These are phyloP conservation scores for Sinopyrophorus schimmeli DNA, from an alignment of 2,888 invertebrate genomes.

Conservation along the genomic window DNA sequence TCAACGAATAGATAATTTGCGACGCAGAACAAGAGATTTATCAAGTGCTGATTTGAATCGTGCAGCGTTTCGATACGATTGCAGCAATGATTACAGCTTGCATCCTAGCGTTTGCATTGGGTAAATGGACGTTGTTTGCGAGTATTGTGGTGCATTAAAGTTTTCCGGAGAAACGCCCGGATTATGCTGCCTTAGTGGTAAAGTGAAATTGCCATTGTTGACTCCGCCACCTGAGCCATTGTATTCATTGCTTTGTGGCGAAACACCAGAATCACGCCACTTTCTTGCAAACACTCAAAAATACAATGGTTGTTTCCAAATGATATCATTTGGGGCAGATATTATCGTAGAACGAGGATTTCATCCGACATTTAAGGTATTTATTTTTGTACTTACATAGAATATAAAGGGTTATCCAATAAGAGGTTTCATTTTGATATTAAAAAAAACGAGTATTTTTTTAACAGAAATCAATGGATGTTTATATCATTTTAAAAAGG, in stretches of 20 bases:
- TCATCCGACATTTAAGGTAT: constrained; percentile 21
- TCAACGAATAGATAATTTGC: background rate
- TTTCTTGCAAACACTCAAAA: constrained; percentile 16
- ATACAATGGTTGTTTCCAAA: constrained; percentile 25
- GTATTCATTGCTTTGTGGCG: constrained; percentile 12
- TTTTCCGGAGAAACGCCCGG: constrained; percentile 33
- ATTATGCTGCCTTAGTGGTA: constrained; percentile 23
- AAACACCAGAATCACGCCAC: constrained; percentile 3
- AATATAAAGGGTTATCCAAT: too few relatives aligned
- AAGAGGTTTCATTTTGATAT: too few relatives aligned
- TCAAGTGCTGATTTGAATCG: background rate
- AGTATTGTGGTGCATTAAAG: constrained; percentile 33
- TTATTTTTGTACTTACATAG: background rate
- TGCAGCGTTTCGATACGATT: constrained; percentile 2
- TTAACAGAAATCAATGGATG: too few relatives aligned
- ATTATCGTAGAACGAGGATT: constrained; percentile 16
- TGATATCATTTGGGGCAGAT: constrained; percentile 25
- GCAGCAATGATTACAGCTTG: constrained; percentile 4
- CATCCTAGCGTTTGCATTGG: constrained; percentile 18
- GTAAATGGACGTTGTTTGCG: constrained; percentile 28
- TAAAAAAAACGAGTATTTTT: too few relatives aligned
- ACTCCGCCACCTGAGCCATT: constrained; percentile 13
- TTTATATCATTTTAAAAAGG: too few relatives aligned
- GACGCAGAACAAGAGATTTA: background rate
- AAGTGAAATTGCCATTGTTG: constrained; percentile 20